These are phyloP conservation scores for Mesembrinibis cayennensis DNA, from an alignment of 2,113 vertebrate genomes.

Conservation along the genomic window DNA sequence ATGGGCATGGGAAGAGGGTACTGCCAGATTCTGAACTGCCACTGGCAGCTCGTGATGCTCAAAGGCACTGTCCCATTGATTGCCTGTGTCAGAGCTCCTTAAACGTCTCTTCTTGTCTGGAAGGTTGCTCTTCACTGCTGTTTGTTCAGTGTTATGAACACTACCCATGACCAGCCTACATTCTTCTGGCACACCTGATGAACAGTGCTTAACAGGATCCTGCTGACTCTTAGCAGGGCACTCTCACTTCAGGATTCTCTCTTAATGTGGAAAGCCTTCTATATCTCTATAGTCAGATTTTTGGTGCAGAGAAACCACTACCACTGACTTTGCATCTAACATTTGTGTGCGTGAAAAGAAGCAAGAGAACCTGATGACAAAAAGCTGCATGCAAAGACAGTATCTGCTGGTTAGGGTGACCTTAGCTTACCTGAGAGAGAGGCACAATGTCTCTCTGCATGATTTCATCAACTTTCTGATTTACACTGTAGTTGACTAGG, in stretches of 20 bases:
- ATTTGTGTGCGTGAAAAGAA: neutral
- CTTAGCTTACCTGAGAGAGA: neutral
- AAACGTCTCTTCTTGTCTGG: neutral
- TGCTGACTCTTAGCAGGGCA: neutral
- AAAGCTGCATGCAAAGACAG: neutral
- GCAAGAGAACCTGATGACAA: neutral
- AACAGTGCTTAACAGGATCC: neutral
- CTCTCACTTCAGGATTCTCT: neutral
- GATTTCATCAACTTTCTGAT: neutral
- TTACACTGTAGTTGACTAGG: neutral
- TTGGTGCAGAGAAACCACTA: neutral
- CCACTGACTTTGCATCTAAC: neutral
- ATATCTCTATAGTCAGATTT: neutral
- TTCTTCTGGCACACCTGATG: fast-evolving
- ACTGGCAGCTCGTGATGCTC: neutral
- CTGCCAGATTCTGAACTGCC: neutral
- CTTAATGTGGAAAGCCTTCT: neutral
- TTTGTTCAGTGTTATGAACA: neutral
- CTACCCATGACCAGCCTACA: neutral
- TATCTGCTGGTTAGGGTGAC: neutral
- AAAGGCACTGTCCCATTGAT: neutral
- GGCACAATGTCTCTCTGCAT: neutral
- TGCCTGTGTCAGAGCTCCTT: neutral
- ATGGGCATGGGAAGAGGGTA: neutral
- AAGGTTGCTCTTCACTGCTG: neutral